These are phyloP conservation scores for Chaetops frenatus DNA, from an alignment of 2,113 vertebrate species.

Conservation along the genomic window DNA sequence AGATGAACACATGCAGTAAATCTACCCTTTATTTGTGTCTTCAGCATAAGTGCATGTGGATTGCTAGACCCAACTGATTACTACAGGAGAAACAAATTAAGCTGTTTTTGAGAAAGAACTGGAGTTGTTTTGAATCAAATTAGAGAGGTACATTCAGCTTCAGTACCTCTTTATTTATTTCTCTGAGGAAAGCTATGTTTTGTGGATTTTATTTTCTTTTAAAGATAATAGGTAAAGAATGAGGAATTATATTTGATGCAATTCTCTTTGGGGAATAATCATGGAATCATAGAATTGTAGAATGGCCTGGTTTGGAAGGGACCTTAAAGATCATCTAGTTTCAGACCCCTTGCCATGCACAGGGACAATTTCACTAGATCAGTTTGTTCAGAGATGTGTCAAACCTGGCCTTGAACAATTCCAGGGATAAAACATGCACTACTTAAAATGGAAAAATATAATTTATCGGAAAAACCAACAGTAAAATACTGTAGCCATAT, in stretches of 20 bases:
- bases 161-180: background rate
- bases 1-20: background rate
- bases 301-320: background rate
- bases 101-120: background rate
- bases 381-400: background rate
- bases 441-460: background rate
- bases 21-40: background rate
- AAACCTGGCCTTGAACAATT: background rate
- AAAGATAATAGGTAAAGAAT: background rate
- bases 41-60: background rate
- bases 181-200: background rate
- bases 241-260: background rate
- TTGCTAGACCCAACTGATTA: background rate
- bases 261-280: background rate
- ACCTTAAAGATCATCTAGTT: background rate
- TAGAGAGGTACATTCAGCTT: background rate
- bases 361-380: background rate
- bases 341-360: background rate
- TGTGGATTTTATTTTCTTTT: background rate
- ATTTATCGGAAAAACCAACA: background rate
- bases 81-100: background rate
- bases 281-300: fast-evolving
- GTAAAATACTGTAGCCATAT: background rate
- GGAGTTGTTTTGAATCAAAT: background rate
- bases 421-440: background rate